Evolutionary conservation across 2,888 invertebrate species (phyloP), one percentile per base, ranked within the genome.

Genomic region (Conus canariensis): DNA sequence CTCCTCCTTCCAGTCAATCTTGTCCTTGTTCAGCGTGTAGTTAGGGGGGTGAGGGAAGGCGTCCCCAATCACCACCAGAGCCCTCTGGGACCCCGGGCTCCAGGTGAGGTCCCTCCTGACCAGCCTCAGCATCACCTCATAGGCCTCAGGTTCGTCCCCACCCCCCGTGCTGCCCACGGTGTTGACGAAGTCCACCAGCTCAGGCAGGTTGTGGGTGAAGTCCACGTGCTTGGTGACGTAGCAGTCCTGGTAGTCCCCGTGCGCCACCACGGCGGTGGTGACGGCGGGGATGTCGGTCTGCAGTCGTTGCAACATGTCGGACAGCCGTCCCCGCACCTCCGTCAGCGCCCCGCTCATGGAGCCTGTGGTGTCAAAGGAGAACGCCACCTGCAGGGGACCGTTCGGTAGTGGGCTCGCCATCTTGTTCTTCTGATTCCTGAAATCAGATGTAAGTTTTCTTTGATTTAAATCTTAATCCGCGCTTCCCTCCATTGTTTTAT

Each of bases 221-320:
- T 95, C 94, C 4, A 93, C 89, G 88, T 90, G 92, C 90, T 95
- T 93, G 30, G 95, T 95, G 87, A 95, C 93, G 92, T 95, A 95
- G 22, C 91, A 91, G 92, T 95, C 95, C 87, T 95, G 95, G 91
- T 96, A 96, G 91, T 96, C 95, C 0, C 96, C 96, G 87, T 96
- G 96, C 3, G 96, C 96, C 56, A 96, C 93, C 45, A 96, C 93
- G 9, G 94, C 95, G 19, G 95, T 93, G n/a, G 93, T 92, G 74
- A 96, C 94, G 12, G 93, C 94, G 0, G 95, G 95, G 70, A 95
- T 95, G 92, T 96, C 96, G 60, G 94, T 93, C 85, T 95, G 94
- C 9, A 96, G 93, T 16, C 95, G 93, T 90, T 95, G 93, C 59
- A 95, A 94, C 93, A 95, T 94, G 90, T 95, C 94, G 22, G 93